Evolutionary conservation across 2,888 invertebrate genomes (phyloP), one percentile per base, ranked within the genome.

Genomic region (Eilema caniola): DNA sequence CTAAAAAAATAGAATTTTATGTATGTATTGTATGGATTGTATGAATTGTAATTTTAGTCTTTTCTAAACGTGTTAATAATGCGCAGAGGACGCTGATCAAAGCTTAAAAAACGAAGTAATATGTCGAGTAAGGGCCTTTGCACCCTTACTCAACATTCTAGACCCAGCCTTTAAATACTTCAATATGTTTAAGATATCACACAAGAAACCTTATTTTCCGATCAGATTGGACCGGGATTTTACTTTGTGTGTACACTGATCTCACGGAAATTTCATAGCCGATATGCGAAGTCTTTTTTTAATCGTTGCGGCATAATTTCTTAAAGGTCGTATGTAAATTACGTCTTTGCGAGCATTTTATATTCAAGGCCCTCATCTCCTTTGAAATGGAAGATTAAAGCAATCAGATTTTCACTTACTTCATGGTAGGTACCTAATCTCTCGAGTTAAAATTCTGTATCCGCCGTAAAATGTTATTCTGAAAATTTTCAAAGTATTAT

Each of bases 341-440:
- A 53, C 53, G 53, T n/a, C 53, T 20, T 20, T 20, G 8, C 53
- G 53, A 53, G 53, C 53, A 53, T n/a, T 53, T 53, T 53, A 10
- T 53, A 53, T 53, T 53, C 53, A 53, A 53, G n/a, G n/a, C 53
- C 53, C 53, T 53, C n/a, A 53, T n/a, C 53, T 53, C 53, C 53
- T 53, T 53, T n/a, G 53, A n/a, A 53, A 53, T 53, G 20, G 53
- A 53, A 53, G 53, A 53, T 53, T 53, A 53, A 53, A 53, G 53
- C 53, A 53, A 53, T 53, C 53, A 53, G 53, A n/a, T 53, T 53
- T 53, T 53, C n/a, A 53, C 53, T 53, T n/a, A 53, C 53, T 53
- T 53, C 53, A 53, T n/a, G 10, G 7, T 53, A 53, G 10, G 7
- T 53, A 53, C 53, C 53, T 53, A 53, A 53, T 53, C 53, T 53